phyloP scores from a whole-genome alignment of 1,140 invertebrate species.

The Halesus radiatus region DNA sequence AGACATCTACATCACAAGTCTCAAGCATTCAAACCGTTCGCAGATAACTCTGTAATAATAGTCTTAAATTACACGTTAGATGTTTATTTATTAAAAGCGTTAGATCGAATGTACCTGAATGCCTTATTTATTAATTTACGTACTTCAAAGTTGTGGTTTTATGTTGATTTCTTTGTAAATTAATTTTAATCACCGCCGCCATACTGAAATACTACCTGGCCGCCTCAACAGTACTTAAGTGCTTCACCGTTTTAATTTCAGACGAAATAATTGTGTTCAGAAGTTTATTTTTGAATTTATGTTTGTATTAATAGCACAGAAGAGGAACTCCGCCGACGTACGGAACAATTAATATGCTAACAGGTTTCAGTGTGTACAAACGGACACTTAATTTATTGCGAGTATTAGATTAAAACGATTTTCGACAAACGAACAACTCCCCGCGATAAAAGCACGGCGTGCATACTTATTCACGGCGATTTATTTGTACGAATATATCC shows the following conservation, averaged over 20 bases:
- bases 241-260: constrained; percentile 9
- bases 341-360: constrained; percentile 41
- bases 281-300: constrained; percentile 20
- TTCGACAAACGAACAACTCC: constrained; percentile 31
- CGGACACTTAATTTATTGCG: constrained; percentile 29
- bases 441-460: constrained; percentile 34
- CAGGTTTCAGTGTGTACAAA: constrained; percentile 37
- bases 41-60: too few species aligned
- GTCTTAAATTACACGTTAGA: constrained; percentile 6
- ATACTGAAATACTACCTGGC: neutral
- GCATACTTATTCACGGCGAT: constrained; percentile 25
- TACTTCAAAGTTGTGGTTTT: too few species aligned
- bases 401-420: constrained; percentile 43
- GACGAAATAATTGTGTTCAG: constrained; percentile 1
- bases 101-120: too few species aligned
- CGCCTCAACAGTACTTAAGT: neutral
- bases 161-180: constrained; percentile 17
- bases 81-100: too few species aligned
- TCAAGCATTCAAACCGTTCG: too few species aligned
- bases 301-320: constrained; percentile 39
- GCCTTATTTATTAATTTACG: too few species aligned
- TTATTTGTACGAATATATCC: constrained; percentile 37
- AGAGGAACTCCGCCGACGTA: constrained; percentile 26
- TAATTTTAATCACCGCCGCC: constrained; percentile 8
- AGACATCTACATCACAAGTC: too few species aligned